phyloP scores from a whole-genome alignment of 2,888 invertebrate species.

The Sarcophaga carnaria region DNA sequence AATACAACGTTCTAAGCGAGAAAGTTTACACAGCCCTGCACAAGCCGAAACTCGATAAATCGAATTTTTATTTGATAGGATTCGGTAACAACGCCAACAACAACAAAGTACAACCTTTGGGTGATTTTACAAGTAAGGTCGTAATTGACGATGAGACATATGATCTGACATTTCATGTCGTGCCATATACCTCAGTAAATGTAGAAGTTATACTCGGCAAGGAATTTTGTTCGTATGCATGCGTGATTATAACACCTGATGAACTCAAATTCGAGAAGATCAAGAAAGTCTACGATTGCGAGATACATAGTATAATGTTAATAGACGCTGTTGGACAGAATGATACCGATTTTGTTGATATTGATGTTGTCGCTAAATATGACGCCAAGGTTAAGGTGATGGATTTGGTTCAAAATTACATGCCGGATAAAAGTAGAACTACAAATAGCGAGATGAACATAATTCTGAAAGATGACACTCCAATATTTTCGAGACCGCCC shows the following conservation, averaged over 20 bases:
- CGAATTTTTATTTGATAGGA: no score
- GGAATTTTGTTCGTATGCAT: conserved; percentile 39
- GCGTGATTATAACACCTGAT: conserved; percentile 23
- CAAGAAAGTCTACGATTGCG: neutral
- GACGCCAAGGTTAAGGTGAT: neutral
- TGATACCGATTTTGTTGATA: neutral
- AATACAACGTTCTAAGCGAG: neutral
- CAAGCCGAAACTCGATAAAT: no score
- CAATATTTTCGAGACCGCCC: conserved; percentile 18
- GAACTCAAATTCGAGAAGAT: conserved; percentile 4
- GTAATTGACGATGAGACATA: no score
- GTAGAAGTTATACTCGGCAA: conserved; percentile 41
- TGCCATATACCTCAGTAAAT: conserved; percentile 3
- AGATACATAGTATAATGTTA: conserved; percentile 3
- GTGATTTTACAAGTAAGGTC: no score
- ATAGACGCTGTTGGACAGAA: conserved; percentile 1
- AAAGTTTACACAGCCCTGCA: no score
- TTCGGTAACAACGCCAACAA: no score
- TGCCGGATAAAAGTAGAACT: conserved; percentile 44
- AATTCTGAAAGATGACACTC: conserved; percentile 43
- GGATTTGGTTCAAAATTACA: conserved; percentile 35
- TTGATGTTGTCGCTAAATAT: no score
- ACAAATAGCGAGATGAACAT: conserved; percentile 47
- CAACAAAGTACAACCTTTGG: no score
- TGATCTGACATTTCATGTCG: conserved; percentile 45